Evolutionary conservation across 2,888 invertebrate genomes (phyloP).

Genomic region (Pocota personata): DNA sequence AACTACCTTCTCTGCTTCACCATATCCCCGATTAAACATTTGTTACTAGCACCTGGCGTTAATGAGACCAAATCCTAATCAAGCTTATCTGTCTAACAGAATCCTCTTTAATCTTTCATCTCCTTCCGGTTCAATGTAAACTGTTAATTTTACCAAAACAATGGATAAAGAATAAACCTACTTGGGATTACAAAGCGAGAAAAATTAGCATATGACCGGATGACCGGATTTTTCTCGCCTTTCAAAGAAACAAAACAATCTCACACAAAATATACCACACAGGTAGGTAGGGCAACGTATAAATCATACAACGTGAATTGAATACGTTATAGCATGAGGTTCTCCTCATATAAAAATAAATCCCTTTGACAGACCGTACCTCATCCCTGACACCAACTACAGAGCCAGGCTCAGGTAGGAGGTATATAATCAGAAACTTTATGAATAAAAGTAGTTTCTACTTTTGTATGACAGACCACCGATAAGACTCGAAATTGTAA

Average conservation of each 20-base stretch:
- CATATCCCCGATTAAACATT: too few species aligned
- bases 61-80: too few species aligned
- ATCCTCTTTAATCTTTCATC: neutral
- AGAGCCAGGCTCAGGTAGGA: neutral
- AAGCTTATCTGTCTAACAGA: too few species aligned
- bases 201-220: slow-evolving; percentile 35
- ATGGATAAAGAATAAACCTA: neutral
- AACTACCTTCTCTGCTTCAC: too few species aligned
- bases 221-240: slow-evolving; percentile 39
- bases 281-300: neutral
- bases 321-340: slow-evolving; percentile 6
- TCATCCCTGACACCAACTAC: neutral
- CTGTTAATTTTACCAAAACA: slow-evolving; percentile 23
- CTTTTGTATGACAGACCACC: slow-evolving; percentile 27
- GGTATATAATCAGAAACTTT: slow-evolving; percentile 15
- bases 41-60: too few species aligned
- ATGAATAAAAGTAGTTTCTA: slow-evolving; percentile 44
- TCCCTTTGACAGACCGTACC: slow-evolving; percentile 9
- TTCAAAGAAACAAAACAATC: neutral
- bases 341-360: neutral
- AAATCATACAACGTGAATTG: slow-evolving; percentile 21
- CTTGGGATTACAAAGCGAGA: slow-evolving; percentile 10
- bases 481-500: slow-evolving; percentile 42
- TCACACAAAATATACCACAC: neutral
- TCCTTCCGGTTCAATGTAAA: neutral